Evolutionary conservation across 2,797 vertebrate genomes (phyloP).

Genomic region (Spheniscus humboldti): DNA sequence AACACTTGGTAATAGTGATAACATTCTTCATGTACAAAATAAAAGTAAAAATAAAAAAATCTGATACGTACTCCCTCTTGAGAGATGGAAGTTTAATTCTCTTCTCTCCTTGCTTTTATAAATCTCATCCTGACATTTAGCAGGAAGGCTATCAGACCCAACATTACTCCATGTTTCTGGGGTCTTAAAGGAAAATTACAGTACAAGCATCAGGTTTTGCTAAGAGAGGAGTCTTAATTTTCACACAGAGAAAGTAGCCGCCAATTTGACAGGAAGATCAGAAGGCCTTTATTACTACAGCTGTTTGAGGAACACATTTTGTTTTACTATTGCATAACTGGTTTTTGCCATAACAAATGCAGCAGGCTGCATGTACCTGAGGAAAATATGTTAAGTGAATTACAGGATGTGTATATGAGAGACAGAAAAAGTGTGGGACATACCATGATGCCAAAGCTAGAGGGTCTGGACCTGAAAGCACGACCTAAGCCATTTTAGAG

Average conservation of each 20-base stretch:
- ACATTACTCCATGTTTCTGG: constrained; percentile 19
- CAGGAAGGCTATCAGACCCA: not conserved
- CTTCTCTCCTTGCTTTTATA: not conserved
- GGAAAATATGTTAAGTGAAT: not conserved
- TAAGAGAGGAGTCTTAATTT: not conserved
- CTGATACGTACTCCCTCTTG: not conserved
- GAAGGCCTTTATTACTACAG: not conserved
- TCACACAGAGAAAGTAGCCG: not conserved
- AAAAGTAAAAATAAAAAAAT: not conserved
- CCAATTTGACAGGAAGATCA: not conserved
- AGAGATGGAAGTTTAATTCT: not conserved
- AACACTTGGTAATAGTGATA: not conserved
- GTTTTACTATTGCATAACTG: not conserved
- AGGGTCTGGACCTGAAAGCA: not conserved
- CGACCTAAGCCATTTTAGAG: not conserved
- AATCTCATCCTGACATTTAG: constrained; percentile 8
- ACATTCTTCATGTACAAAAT: not conserved
- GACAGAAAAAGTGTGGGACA: not conserved
- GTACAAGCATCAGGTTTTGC: not conserved
- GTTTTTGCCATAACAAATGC: not conserved
- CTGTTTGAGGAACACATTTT: not conserved
- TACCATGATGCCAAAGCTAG: not conserved
- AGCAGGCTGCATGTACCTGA: not conserved
- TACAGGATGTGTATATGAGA: not conserved
- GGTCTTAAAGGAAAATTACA: constrained; percentile 7